Conservation (phyloP, 1,140 invertebrate species). For the Papilio polyxenes region DNA sequence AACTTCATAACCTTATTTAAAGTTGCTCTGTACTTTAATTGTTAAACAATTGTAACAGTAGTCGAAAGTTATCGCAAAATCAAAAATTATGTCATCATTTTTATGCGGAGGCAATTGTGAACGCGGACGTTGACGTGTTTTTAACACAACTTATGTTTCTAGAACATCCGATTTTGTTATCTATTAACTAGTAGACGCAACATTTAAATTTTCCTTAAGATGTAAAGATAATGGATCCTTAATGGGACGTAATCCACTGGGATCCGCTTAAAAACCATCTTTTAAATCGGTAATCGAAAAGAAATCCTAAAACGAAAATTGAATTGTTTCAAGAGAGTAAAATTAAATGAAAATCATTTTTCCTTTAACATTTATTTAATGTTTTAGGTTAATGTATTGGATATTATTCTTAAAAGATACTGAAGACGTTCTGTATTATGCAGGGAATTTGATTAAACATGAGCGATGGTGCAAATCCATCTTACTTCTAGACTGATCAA, state of each 20-base stretch:
- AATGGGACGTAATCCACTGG: not conserved
- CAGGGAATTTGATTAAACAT: not conserved
- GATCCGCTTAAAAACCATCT: not conserved
- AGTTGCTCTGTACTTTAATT: not conserved
- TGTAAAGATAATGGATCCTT: not conserved
- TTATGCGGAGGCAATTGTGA: too few species aligned
- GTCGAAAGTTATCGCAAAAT: not conserved
- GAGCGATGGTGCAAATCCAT: not conserved
- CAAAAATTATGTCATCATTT: not conserved
- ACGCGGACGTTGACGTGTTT: too few species aligned
- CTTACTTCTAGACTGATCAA: not conserved
- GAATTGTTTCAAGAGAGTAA: not conserved
- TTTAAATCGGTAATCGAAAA: not conserved
- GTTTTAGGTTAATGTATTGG: not conserved
- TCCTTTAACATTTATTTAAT: conserved; percentile 1
- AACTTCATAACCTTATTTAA: not conserved
- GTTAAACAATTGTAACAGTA: not conserved
- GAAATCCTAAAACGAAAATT: conserved; percentile 9
- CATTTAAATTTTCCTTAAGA: not conserved
- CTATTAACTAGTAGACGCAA: not conserved
- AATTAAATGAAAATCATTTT: not conserved
- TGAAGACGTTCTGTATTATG: not conserved
- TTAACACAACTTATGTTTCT: too few species aligned
- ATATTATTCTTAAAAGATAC: not conserved
- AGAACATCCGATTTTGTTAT: too few species aligned